These are phyloP conservation scores for Halcyon badia DNA, from an alignment of 2,797 vertebrate genomes.

Conservation along the genomic window DNA sequence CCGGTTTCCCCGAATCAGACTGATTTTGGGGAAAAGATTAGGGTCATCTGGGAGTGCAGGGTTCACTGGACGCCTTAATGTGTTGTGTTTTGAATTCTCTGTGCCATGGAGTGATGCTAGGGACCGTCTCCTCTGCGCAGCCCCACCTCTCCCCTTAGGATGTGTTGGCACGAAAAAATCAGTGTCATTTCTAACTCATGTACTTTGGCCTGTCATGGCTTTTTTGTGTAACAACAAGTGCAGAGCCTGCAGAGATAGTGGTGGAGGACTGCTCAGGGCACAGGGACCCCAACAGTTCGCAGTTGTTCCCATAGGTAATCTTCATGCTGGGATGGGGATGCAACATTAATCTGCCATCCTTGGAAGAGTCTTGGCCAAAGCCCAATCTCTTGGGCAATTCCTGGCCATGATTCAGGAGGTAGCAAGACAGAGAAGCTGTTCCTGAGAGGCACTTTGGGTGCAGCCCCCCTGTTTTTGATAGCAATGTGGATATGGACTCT, in stretches of 20 bases:
- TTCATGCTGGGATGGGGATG: background rate
- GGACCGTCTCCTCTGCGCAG: background rate
- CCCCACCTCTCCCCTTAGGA: background rate
- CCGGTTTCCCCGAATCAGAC: background rate
- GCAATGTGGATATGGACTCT: background rate
- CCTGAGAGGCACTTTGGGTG: background rate
- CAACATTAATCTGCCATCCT: background rate
- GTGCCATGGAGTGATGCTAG: background rate
- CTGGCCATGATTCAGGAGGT: fast-evolving
- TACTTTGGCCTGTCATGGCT: background rate
- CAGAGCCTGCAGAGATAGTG: background rate
- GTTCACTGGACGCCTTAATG: background rate
- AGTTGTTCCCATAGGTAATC: background rate
- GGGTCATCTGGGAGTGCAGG: background rate
- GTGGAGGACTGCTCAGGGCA: background rate
- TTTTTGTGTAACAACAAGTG: background rate
- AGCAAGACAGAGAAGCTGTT: fast-evolving
- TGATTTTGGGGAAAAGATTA: background rate
- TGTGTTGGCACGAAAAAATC: background rate
- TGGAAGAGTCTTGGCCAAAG: background rate
- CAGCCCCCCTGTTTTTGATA: background rate
- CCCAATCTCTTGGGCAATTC: background rate
- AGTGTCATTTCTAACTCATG: background rate
- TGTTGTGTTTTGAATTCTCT: background rate
- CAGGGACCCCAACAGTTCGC: background rate